Conservation (phyloP, 2,888 invertebrate genomes). For the Rhaphigaster nebulosa region DNA sequence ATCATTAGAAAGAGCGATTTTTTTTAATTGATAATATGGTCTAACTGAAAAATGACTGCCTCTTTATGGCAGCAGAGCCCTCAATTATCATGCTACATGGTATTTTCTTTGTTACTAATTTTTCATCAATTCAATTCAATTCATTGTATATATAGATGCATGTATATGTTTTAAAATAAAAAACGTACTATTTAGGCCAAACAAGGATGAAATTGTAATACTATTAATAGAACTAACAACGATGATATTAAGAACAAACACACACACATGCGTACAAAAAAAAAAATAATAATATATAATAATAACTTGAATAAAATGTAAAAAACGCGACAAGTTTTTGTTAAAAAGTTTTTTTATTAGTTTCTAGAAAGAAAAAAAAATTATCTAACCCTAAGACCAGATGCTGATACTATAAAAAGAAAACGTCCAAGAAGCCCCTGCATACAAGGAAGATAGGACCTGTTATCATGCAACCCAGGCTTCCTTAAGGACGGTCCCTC, state of each 20-base stretch:
- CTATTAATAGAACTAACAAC: too few relatives aligned
- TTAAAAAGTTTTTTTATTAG: neutral
- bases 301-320: neutral
- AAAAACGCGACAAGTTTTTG: neutral
- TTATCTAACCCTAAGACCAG: neutral
- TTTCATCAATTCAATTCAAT: neutral
- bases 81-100: neutral
- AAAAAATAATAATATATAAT: too few relatives aligned
- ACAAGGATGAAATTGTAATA: too few relatives aligned
- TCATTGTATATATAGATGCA: neutral
- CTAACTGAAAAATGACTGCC: too few relatives aligned
- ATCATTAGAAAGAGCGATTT: too few relatives aligned
- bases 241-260: neutral
- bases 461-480: neutral
- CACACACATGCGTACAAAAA: too few relatives aligned
- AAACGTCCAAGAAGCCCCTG: neutral
- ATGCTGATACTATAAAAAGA: constrained; percentile 8
- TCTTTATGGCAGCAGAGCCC: too few relatives aligned
- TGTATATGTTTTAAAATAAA: too few relatives aligned
- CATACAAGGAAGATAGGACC: neutral
- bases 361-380: neutral
- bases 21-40: too few relatives aligned
- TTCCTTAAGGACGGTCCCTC: neutral
- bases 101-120: neutral
- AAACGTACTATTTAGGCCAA: too few relatives aligned